Evolutionary conservation across 2,888 invertebrate species (phyloP), one percentile per base, ranked within the genome.

Genomic region (Yponomeuta sedellus): DNA sequence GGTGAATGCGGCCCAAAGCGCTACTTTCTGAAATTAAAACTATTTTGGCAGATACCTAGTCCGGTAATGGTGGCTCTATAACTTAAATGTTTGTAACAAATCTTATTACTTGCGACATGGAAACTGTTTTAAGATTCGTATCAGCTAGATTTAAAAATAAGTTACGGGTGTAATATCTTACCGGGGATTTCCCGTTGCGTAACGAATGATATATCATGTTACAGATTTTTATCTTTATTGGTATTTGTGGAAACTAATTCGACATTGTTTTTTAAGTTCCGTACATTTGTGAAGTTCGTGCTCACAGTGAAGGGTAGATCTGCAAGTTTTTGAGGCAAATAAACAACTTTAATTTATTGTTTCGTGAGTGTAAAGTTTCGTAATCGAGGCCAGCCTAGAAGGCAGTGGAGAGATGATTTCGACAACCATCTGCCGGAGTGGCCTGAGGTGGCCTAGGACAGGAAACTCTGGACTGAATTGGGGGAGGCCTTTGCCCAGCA

Each of bases 21-120:
- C 20, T 59, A 65, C 65, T 65, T 39, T 39, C 58, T 74, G 75
- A 77, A 80, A 81, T 82, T 80, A 78, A 80, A 82, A 82, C 77
- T 80, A 78, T 80, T 79, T 76, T 80, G 78, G 79, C 77, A 78
- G 79, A 74, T 28, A 16, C 20, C 64, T 20, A 8, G 10, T 22
- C 59, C 39, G 59, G 65, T 65, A 65, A 65, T 65, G 65, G 65
- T 58, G n/a, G 25, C 58, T 52, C 34, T 39, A 65, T 64, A 56
- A 64, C 25, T 64, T 62, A 28, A 39, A 34, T n/a, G 56, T 64
- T 64, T 64, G 56, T 64, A 57, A 64, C 56, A 56, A 57, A 64
- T 56, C 3, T 25, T 28, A 52, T n/a, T 64, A 64, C 56, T 63
- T 63, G 63, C n/a, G 40, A 40, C 63, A 63, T 20, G 44, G 44